These are phyloP conservation scores for Scaptodrosophila latifasciaeformis DNA, from an alignment of 2,888 invertebrate species.

Conservation along the genomic window DNA sequence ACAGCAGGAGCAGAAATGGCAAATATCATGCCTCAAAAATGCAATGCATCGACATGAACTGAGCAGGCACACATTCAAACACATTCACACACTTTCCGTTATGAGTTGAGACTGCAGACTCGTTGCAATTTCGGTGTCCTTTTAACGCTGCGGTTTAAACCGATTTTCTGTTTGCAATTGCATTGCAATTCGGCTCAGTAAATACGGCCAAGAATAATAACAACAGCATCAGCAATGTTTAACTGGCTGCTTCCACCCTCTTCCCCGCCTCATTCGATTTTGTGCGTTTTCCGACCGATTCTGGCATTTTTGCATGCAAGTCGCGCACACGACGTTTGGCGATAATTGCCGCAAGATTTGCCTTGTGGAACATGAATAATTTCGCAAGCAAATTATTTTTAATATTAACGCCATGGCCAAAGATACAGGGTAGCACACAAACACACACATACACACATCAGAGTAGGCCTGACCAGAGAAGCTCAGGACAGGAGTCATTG, in stretches of 20 bases:
- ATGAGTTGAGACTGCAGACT: constrained; percentile 14
- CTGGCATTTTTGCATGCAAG: constrained; percentile 29
- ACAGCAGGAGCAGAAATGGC: constrained; percentile 7
- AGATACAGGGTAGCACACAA: too few species aligned
- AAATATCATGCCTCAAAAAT: constrained; percentile 5
- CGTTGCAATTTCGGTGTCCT: constrained; percentile 42
- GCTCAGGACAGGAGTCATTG: constrained; percentile 1
- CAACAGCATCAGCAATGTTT: constrained; percentile 10
- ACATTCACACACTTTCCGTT: constrained; percentile 12
- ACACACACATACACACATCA: too few species aligned
- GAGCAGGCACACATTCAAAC: not conserved
- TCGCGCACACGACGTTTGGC: constrained; percentile 31
- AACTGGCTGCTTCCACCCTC: too few species aligned
- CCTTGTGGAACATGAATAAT: constrained; percentile 60
- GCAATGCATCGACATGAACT: constrained; percentile 25
- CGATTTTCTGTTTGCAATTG: constrained; percentile 61
- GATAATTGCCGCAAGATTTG: constrained; percentile 67
- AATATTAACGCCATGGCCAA: constrained; percentile 50
- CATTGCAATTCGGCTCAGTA: too few species aligned
- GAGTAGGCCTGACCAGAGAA: not conserved
- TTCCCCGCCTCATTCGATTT: too few species aligned
- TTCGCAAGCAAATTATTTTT: constrained; percentile 63
- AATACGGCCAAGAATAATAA: constrained; percentile 10
- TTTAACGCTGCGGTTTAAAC: constrained; percentile 59
- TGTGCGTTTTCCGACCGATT: constrained; percentile 2